Evolutionary conservation across 2,888 invertebrate genomes (phyloP), one percentile per base, ranked within the genome.

Genomic region (Glyphotaelius pellucidus): DNA sequence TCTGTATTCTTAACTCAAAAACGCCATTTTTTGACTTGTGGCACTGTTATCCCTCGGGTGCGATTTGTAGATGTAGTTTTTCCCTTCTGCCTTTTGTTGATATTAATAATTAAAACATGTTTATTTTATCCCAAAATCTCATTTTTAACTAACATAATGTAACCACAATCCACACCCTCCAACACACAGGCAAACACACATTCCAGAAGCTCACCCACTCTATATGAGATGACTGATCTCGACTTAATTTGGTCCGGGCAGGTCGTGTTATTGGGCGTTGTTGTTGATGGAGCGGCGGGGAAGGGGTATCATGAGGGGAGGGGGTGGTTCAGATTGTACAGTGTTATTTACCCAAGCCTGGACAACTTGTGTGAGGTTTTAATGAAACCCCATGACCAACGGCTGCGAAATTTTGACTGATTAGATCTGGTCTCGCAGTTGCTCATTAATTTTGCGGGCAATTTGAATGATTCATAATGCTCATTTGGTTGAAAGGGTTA

Each of bases 331-430:
- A 81, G 32, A 81, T 81, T 30, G 30, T 81, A 81, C 32, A 81
- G 30, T 4, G 31, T 31, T 81, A 81, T 31, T 81, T 81, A 5
- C 14, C 14, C 81, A 81, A 81, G 31, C 81, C 81, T 67, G 52
- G 19, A 67, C 52, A 67, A 81, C 81, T 81, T 25, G 81, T 81
- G 25, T 81, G 81, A 81, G 81, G 31, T 81, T 81, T 81, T 81
- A 81, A 81, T 31, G 81, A 81, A 81, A 31, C 30, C 81, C 30
- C 81, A 31, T 31, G 31, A 81, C 30, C 52, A 81, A 81, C 31
- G 81, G 81, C 81, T 81, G 81, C 81, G 81, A 81, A 81, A 81
- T 32, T 31, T 31, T 81, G 30, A 81, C 19, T 67, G 52, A 67
- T 67, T 67, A 67, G 52, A 67, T 67, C 52, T 67, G 52, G 52